phyloP scores from a whole-genome alignment of 53 echinoderm and acorn worm genomes.

The Paracentrotus lividus region DNA sequence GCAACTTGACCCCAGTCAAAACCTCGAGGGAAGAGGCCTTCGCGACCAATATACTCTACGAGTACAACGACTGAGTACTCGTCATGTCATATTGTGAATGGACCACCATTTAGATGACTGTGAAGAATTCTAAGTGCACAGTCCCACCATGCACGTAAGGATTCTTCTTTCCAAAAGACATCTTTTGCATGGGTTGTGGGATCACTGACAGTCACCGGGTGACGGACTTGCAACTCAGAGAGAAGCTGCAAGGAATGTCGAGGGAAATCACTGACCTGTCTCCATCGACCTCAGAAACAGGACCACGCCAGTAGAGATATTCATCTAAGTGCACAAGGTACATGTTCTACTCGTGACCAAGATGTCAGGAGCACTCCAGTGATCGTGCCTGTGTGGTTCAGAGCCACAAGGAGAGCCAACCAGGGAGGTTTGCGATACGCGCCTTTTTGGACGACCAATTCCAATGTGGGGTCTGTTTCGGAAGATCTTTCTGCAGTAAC shows the following conservation, averaged over 20 bases:
- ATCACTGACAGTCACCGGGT: conserved; percentile 4
- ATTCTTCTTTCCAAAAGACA: conserved; percentile 61
- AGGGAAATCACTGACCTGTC: no score
- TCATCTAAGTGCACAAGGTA: no score
- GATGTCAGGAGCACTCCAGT: neutral
- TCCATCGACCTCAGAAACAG: conserved; percentile 16
- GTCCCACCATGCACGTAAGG: no score
- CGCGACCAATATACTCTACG: neutral
- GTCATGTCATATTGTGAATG: conserved; percentile 24
- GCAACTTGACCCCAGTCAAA: neutral
- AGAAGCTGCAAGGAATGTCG: conserved; percentile 63
- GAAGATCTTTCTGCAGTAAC: no score
- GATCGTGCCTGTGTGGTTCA: conserved; percentile 45
- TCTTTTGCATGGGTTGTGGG: conserved; percentile 65
- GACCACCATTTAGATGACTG: conserved; percentile 44
- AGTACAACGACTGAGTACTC: neutral
- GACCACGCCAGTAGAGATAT: no score
- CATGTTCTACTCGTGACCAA: no score
- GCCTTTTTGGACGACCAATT: neutral
- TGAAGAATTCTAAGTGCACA: neutral
- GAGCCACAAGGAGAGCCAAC: neutral
- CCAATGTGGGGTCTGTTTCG: no score
- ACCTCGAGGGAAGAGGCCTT: neutral
- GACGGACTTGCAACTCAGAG: neutral
- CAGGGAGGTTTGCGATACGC: neutral